phyloP scores from a whole-genome alignment of 2,113 vertebrate species.

The Gopherus evgoodei region DNA sequence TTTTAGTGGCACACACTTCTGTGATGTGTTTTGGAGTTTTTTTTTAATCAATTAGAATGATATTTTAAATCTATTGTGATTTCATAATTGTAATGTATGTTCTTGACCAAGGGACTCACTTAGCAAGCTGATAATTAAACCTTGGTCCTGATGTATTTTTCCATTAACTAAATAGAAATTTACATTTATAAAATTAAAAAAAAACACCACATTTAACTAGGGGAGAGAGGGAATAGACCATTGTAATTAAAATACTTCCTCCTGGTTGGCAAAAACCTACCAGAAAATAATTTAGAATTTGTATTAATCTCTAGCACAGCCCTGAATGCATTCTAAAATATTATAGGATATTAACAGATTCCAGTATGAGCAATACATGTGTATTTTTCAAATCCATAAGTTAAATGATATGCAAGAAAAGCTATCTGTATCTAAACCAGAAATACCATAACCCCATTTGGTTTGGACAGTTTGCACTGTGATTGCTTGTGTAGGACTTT shows the following conservation, averaged over 20 bases:
- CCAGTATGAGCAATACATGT: not conserved
- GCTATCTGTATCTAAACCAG: not conserved
- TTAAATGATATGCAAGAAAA: not conserved
- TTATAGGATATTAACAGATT: not conserved
- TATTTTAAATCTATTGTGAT: constrained; percentile 69
- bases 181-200: constrained; percentile 72
- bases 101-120: constrained; percentile 56
- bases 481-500: not conserved
- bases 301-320: not conserved
- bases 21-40: not conserved
- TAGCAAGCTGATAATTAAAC: constrained; percentile 68
- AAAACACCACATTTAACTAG: constrained; percentile 14
- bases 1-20: constrained; percentile 47
- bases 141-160: constrained; percentile 58
- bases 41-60: constrained; percentile 59
- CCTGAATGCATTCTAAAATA: rapidly evolving
- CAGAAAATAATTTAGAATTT: not conserved
- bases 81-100: constrained; percentile 63
- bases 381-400: not conserved
- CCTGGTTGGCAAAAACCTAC: not conserved
- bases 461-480: not conserved
- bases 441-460: not conserved
- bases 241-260: constrained; percentile 59
- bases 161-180: constrained; percentile 74
- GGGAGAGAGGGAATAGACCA: not conserved